A percentile compares a stretch with the other conserved stretches of the same genome.
phyloP scores from a whole-genome alignment of 2,888 invertebrate species.

The Dicyrtoma fusca region DNA sequence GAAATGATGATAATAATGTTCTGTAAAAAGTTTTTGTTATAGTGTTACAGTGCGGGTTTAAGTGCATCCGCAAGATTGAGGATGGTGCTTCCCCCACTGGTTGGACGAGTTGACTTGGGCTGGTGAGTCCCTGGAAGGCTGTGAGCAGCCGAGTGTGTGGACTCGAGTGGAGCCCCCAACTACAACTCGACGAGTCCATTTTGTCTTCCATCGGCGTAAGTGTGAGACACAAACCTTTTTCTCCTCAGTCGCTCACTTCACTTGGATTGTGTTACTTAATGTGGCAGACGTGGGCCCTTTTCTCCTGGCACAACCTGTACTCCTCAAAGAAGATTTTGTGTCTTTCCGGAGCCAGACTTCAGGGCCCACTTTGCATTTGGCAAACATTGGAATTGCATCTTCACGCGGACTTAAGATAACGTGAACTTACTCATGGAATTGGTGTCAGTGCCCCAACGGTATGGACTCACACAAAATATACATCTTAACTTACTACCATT shows the following conservation, averaged over 20 bases:
- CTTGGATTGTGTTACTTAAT: constrained; percentile 31
- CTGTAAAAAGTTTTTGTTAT: background rate
- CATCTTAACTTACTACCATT: background rate
- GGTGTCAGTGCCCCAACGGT: constrained; percentile 35
- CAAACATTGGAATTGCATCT: background rate
- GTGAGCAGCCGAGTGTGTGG: too few relatives aligned
- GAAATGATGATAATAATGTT: background rate
- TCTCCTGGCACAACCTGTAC: constrained; percentile 29
- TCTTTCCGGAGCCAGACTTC: constrained; percentile 21
- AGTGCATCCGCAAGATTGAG: constrained; percentile 23
- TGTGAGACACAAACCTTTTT: constrained; percentile 23
- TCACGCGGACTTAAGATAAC: background rate
- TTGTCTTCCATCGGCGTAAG: constrained; percentile 18
- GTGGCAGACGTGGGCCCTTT: constrained; percentile 31
- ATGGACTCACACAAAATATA: constrained; percentile 5
- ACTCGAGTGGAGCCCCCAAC: too few relatives aligned
- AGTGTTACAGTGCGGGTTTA: constrained; percentile 2
- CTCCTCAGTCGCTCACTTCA: constrained; percentile 24
- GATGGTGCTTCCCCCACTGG: constrained; percentile 1
- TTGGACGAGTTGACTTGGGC: background rate
- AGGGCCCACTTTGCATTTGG: constrained; percentile 28
- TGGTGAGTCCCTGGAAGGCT: constrained; percentile 17
- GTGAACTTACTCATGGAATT: constrained; percentile 12
- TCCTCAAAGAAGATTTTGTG: background rate
- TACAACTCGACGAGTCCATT: constrained; percentile 25